These are phyloP conservation scores for Zaprionus kolodkinae DNA, from an alignment of 1,140 invertebrate species.

Conservation along the genomic window DNA sequence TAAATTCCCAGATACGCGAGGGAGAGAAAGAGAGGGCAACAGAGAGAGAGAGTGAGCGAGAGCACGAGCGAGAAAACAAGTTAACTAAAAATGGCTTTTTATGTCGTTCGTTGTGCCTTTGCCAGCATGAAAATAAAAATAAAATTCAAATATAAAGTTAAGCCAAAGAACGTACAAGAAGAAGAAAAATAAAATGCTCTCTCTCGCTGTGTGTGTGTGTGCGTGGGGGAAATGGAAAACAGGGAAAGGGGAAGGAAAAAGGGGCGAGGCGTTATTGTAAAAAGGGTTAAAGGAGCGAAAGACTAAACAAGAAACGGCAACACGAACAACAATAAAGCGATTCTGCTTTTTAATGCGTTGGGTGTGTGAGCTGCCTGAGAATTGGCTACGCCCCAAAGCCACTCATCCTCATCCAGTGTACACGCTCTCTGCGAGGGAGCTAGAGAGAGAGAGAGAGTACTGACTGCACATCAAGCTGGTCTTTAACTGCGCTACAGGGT, in stretches of 20 bases:
- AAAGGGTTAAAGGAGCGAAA: conserved; percentile 72
- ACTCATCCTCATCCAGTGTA: neutral
- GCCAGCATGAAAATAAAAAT: conserved; percentile 80
- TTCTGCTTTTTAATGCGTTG: conserved; percentile 73
- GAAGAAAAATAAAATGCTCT: conserved; percentile 65
- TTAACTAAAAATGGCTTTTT: conserved; percentile 79
- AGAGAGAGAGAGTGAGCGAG: neutral
- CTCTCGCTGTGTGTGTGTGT: conserved; percentile 10
- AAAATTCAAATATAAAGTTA: conserved; percentile 82
- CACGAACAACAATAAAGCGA: conserved; percentile 70
- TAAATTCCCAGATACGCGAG: conserved; percentile 56
- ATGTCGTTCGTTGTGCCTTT: conserved; percentile 63
- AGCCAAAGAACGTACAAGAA: conserved; percentile 75
- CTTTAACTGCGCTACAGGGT: conserved; percentile 2
- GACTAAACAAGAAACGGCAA: conserved; percentile 40
- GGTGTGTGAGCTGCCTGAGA: conserved; percentile 47
- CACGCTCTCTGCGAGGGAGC: too few species aligned
- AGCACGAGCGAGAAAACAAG: conserved; percentile 23
- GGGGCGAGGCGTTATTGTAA: conserved; percentile 39
- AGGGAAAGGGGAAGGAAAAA: neutral
- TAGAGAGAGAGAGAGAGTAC: too few species aligned
- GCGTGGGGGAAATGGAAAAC: neutral
- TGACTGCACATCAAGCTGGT: neutral
- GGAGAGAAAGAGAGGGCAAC: neutral
- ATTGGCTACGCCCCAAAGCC: conserved; percentile 28